Base-by-base conservation (phyloP, 2,797 vertebrate genomes). In the Acanthopagrus latus region DNA sequence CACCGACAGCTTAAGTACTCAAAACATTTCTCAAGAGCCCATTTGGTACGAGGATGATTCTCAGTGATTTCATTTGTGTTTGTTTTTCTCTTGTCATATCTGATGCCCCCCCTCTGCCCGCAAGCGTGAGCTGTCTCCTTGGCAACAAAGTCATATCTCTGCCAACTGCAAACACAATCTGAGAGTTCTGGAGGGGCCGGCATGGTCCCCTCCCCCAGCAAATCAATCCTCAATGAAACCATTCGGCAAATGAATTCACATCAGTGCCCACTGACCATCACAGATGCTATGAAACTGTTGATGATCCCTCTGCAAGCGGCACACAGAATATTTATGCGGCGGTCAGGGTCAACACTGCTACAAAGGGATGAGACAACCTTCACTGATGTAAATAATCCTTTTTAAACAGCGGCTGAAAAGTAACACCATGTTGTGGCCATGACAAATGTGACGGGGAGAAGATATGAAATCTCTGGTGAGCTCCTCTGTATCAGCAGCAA, bases 191-290 rank as follows among this genome's bases (percentile, higher is more conserved):
- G 27, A 46, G 33, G 17, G 64, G 41, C 60, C 55, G 0, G 1
- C 29, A 7, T 6, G 56, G 67, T 63, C 60, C 82, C 29, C 55
- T 17, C 23, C 55, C 17, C 23, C 63, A 66, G 65, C 80, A 82
- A 80, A 87, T 86, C 88, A 85, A 88, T 85, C 76, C 80, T 6
- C 48, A 83, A 76, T 73, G 82, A 85, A 80, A 79, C 66, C 56
- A 72, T 86, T 86, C 74, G 70, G 73, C 29, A 59, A 86, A 87
- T 71, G 56, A 67, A 81, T 74, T 74, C 74, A 64, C 62, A 14
- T 25, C 75, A 57, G 57, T 29, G 21, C n/a, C 70, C 51, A 5
- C 50, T 13, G 60, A 55, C 51, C 18, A 63, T 63, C 71, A 64
- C 63, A 59, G 69, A 83, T 56, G 80, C 80, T 65, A 13, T 56